phyloP scores from a whole-genome alignment of 2,888 invertebrate species.

The Flexamia atlantica region DNA sequence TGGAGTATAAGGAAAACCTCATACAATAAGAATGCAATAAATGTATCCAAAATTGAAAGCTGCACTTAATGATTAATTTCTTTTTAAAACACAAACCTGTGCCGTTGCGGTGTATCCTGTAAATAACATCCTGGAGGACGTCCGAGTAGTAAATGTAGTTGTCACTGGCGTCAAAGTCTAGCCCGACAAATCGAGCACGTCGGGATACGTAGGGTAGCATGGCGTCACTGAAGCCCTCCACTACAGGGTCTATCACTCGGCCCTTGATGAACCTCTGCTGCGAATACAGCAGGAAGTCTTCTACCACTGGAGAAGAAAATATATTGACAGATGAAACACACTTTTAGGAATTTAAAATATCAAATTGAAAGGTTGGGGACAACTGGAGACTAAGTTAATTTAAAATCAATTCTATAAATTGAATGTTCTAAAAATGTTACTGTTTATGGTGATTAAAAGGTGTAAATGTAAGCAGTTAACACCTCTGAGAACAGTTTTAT shows the following conservation, averaged over 20 bases:
- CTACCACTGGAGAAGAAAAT: slow-evolving; percentile 81
- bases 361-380: no score
- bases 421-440: no score
- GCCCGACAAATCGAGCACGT: slow-evolving; percentile 94
- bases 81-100: slow-evolving; percentile 72
- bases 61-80: background rate
- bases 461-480: no score
- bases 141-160: slow-evolving; percentile 98
- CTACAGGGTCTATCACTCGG: slow-evolving; percentile 91
- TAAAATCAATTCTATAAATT: no score
- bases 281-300: slow-evolving; percentile 96
- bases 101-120: slow-evolving; percentile 77
- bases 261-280: slow-evolving; percentile 98
- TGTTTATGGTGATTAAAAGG: no score
- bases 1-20: no score
- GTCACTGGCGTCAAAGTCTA: slow-evolving; percentile 95
- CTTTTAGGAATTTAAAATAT: no score
- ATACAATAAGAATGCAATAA: no score
- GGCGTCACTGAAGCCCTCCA: slow-evolving; percentile 95
- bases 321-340: no score
- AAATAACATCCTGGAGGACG: slow-evolving; percentile 96
- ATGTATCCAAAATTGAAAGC: no score
- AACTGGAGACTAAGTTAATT: no score
- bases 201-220: slow-evolving; percentile 95
- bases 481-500: no score